phyloP scores from a whole-genome alignment of 2,797 vertebrate species.

The Neosilurus mollespiculum region DNA sequence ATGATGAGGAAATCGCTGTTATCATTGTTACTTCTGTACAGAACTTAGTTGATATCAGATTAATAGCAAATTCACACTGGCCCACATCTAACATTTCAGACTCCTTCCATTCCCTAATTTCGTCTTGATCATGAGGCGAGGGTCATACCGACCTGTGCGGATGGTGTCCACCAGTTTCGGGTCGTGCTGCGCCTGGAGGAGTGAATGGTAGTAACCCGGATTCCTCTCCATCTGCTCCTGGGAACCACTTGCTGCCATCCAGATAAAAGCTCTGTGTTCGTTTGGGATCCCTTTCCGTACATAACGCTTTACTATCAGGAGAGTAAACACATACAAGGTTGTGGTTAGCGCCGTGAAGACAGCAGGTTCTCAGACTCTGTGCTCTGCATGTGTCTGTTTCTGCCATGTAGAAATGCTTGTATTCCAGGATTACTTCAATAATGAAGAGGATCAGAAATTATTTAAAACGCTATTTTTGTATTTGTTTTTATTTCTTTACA shows the following conservation, averaged over 20 bases:
- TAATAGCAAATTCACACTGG: neutral
- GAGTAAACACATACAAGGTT: neutral
- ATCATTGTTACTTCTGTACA: neutral
- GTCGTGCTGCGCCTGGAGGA: constrained; percentile 80
- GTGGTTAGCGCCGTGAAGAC: neutral
- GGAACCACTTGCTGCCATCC: constrained; percentile 93
- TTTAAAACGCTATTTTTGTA: too few relatives aligned
- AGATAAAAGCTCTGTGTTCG: constrained; percentile 84
- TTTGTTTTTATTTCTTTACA: too few relatives aligned
- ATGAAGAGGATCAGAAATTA: neutral
- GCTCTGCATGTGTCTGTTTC: neutral
- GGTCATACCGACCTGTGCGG: constrained; percentile 77
- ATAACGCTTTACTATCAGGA: constrained; percentile 86
- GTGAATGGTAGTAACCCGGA: constrained; percentile 83
- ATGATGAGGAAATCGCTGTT: neutral
- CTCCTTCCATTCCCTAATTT: neutral
- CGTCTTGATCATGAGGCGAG: neutral
- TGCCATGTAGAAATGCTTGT: neutral
- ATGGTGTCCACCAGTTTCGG: constrained; percentile 83
- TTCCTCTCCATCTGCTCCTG: constrained; percentile 84
- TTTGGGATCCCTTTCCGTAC: constrained; percentile 92
- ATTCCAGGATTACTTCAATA: neutral
- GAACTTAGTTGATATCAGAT: neutral
- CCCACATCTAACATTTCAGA: neutral
- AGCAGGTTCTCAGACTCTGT: neutral